phyloP scores from a whole-genome alignment of 2,888 invertebrate species.

The Nephrotoma appendiculata region DNA sequence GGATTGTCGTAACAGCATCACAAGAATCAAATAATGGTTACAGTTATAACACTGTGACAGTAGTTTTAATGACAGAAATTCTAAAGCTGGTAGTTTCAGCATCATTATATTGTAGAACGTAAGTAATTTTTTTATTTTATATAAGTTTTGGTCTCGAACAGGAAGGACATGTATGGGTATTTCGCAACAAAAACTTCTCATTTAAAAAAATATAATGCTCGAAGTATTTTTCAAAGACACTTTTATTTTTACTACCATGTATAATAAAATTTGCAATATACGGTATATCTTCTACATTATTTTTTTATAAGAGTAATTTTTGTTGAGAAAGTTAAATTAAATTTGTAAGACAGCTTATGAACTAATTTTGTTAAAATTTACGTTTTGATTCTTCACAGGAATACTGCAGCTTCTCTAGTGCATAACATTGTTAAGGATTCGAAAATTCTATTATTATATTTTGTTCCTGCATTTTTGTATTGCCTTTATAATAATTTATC shows the following conservation, averaged over 20 bases:
- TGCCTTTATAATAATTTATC: slow-evolving; percentile 91
- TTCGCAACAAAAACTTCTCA: no score
- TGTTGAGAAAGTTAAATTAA: neutral
- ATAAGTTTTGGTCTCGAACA: slow-evolving; percentile 12
- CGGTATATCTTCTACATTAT: neutral
- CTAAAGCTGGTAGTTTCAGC: slow-evolving; percentile 65
- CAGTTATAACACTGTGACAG: slow-evolving; percentile 74
- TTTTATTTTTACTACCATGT: no score
- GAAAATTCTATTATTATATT: slow-evolving; percentile 61
- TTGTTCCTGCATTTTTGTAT: slow-evolving; percentile 81
- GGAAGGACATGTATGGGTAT: no score
- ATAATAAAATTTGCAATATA: no score
- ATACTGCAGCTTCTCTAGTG: slow-evolving; percentile 39
- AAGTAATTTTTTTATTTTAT: slow-evolving; percentile 23
- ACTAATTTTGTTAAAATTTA: neutral
- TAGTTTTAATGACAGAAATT: slow-evolving; percentile 77
- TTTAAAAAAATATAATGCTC: no score
- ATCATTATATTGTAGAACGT: slow-evolving; percentile 55
- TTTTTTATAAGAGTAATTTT: neutral
- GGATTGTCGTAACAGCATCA: slow-evolving; percentile 81
- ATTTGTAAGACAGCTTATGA: slow-evolving; percentile 5
- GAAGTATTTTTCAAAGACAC: no score
- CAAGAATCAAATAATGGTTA: slow-evolving; percentile 69
- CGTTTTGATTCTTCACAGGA: slow-evolving; percentile 38
- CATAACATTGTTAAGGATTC: slow-evolving; percentile 42